Percentiles rank a stretch among this genome's conserved stretches.
Evolutionary conservation across 2,797 vertebrate genomes (phyloP).

Genomic region (Yasuhikotakia modesta): DNA sequence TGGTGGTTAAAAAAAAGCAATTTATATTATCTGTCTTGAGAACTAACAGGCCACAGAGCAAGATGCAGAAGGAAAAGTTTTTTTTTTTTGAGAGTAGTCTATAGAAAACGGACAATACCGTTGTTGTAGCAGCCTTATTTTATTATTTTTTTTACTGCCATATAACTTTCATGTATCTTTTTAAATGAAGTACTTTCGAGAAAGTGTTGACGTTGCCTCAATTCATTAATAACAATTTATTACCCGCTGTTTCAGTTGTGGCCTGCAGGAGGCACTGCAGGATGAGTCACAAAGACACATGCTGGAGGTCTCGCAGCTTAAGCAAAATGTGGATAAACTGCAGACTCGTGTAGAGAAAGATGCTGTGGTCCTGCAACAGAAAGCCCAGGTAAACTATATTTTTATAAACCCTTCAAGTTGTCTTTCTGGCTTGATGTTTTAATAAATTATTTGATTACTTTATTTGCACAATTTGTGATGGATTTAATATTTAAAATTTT

Average conservation of each 20-base stretch:
- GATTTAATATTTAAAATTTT: background rate
- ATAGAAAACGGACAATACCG: too few species aligned
- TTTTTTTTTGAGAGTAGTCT: too few species aligned
- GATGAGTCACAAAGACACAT: slow-evolving; percentile 61
- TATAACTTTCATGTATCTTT: background rate
- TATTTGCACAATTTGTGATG: background rate
- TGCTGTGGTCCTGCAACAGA: slow-evolving; percentile 77
- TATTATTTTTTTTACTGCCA: too few species aligned
- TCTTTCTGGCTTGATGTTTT: background rate
- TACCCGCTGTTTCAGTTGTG: slow-evolving; percentile 70
- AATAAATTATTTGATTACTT: background rate
- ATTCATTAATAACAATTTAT: background rate
- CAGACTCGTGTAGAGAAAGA: slow-evolving; percentile 73
- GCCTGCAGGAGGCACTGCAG: slow-evolving; percentile 78
- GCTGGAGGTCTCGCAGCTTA: slow-evolving; percentile 68
- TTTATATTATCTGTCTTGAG: too few species aligned
- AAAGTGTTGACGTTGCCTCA: background rate
- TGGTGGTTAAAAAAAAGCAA: too few species aligned
- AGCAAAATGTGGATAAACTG: slow-evolving; percentile 72
- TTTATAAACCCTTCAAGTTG: background rate
- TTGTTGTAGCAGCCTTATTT: too few species aligned
- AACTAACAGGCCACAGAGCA: too few species aligned
- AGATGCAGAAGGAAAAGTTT: too few species aligned
- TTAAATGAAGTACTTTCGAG: background rate
- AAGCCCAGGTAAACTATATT: slow-evolving; percentile 78